Evolutionary conservation across 2,113 vertebrate species (phyloP).

Genomic region (sheep (Ovis aries)): ARS-UI_Ramb_v3.0 NC_056057.1:62718501-62719000

Average conservation of each 20-base stretch:
- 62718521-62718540: no score
- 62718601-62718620: not conserved
- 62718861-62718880: not conserved
- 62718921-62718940: not conserved
- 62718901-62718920: not conserved
- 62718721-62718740: no score
- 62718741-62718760: not conserved
- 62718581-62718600: not conserved
- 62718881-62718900: not conserved
- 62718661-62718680: not conserved
- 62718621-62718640: not conserved
- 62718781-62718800: not conserved
- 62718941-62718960: not conserved
- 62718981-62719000: not conserved
- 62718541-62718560: no score
- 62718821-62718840: not conserved
- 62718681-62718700: not conserved
- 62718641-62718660: not conserved
- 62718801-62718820: not conserved
- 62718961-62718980: not conserved
- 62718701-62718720: not conserved
- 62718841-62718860: not conserved
- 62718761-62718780: not conserved
- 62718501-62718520: no score
- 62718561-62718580: not conserved